Base-by-base conservation (phyloP, 2,113 vertebrate species). In the Oreotrochilus melanogaster region DNA sequence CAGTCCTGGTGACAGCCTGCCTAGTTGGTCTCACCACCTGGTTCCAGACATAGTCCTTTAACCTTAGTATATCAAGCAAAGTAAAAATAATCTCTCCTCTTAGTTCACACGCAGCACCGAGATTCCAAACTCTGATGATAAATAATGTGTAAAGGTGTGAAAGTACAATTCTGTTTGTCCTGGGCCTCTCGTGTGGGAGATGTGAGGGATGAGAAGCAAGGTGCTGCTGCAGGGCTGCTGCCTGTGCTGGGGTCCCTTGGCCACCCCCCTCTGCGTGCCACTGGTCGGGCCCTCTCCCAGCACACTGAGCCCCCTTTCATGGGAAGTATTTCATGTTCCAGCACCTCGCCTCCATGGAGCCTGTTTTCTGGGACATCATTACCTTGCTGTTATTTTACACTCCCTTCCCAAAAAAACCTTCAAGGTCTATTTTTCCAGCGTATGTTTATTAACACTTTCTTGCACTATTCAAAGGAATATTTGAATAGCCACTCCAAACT, bases 131-230 rank as follows among this genome's bases (percentile, higher is more conserved):
- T 89, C 90, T 7, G 5, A 75, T 73, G 98, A 95, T 94, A 98
- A 98, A 98, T 98, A 98, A 97, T 96, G 97, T 95, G 96, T 96
- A 97, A 97, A 97, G 97, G 96, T 97, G 98, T 18, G 88, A 98
- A 98, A 97, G 96, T 56, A 27, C 65, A 91, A 62, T 48, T 86
- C 92, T 96, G 93, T 97, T 96, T 96, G 92, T 97, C 88, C 95
- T 37, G 80, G 95, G 96, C 96, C 96, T 93, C 94, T 93, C 67
- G 43, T 37, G 58, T 72, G 86, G 53, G 76, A 96, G 82, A 54
- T 93, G 97, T 70, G 95, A 98, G 94, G 78, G 21, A 35, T 0
- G 6, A 58, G 94, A 35, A 75, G 92, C 95, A 11, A 37, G 11
- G 75, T 0, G 0, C 27, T 33, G 31, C 28, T 0, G 1, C 1